Evolutionary conservation across 2,113 vertebrate genomes (phyloP).

Genomic region (Thryonomys swinderianus): DNA sequence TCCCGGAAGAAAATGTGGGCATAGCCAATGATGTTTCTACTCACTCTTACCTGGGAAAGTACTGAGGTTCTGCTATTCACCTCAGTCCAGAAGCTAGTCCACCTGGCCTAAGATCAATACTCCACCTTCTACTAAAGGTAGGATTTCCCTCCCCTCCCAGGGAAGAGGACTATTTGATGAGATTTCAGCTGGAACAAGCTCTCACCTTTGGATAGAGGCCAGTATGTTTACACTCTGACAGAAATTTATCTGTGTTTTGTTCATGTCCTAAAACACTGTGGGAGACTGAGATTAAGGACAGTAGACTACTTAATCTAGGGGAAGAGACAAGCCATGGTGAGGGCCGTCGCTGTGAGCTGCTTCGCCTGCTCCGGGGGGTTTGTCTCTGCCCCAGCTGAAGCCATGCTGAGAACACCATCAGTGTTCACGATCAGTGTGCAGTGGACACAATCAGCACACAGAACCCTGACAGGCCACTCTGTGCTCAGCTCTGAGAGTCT

Average conservation of each 20-base stretch:
- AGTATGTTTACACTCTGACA: not conserved
- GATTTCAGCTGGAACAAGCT: not conserved
- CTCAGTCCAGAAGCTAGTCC: not conserved
- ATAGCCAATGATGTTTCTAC: not conserved
- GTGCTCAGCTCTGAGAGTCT: slow-evolving; percentile 53
- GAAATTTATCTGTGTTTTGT: not conserved
- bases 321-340: not conserved
- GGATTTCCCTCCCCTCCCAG: not conserved
- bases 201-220: not conserved
- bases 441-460: slow-evolving; percentile 26
- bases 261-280: not conserved
- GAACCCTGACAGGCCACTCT: slow-evolving; percentile 58
- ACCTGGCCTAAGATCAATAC: not conserved
- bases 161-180: not conserved
- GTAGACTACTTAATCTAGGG: not conserved
- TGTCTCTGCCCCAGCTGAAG: slow-evolving; percentile 44
- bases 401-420: not conserved
- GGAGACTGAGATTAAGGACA: not conserved
- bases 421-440: slow-evolving; percentile 47
- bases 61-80: not conserved
- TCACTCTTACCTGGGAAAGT: not conserved
- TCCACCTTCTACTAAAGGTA: not conserved
- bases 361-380: slow-evolving; percentile 27
- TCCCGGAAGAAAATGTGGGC: not conserved
- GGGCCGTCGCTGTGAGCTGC: not conserved